Evolutionary conservation across 2,113 vertebrate genomes (phyloP).

Genomic region (mouse (Mus musculus)): DNA sequence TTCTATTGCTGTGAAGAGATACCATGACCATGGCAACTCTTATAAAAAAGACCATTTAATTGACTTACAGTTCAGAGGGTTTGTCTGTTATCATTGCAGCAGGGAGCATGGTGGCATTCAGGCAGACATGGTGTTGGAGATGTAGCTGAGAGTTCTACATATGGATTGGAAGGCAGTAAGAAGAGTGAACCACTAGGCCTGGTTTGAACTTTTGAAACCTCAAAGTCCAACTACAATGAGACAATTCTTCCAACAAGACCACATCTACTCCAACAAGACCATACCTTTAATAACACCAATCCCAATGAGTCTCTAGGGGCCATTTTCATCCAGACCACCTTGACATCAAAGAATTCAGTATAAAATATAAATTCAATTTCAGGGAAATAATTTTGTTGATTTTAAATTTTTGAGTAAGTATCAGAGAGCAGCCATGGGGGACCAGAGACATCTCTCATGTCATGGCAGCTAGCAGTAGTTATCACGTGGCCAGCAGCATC

Average conservation of each 20-base stretch:
- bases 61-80: background rate
- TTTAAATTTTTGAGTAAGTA: constrained; percentile 7
- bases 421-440: background rate
- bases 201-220: background rate
- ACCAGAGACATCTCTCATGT: background rate
- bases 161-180: background rate
- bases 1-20: background rate
- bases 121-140: background rate
- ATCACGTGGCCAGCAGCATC: background rate
- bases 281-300: background rate
- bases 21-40: background rate
- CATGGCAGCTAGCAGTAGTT: background rate
- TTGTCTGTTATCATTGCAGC: background rate
- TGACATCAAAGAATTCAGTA: background rate
- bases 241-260: background rate
- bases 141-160: background rate
- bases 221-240: no score
- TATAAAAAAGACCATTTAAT: background rate
- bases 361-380: background rate
- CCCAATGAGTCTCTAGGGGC: background rate
- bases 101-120: background rate
- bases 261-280: background rate
- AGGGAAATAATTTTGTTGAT: constrained; percentile 6
- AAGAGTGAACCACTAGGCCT: background rate
- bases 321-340: background rate